Evolutionary conservation across 2,888 invertebrate species (phyloP).

Genomic region (Epirrita christyi): DNA sequence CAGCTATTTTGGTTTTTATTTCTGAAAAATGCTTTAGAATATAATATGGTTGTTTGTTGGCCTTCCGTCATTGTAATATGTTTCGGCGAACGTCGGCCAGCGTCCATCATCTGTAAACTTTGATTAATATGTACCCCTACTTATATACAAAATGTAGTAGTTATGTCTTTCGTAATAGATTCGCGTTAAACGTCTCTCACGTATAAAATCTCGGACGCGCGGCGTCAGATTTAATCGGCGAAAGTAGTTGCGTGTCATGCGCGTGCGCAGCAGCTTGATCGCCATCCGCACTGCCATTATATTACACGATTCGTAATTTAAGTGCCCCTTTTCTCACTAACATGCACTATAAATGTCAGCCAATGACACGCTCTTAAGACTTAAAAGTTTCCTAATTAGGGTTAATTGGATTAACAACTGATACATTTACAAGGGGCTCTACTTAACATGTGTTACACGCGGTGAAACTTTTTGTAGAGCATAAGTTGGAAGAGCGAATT

Average conservation of each 20-base stretch:
- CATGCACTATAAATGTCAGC: conserved; percentile 48
- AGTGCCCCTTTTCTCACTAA: conserved; percentile 48
- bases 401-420: conserved; percentile 29
- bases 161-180: conserved; percentile 57
- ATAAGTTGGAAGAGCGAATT: conserved; percentile 6
- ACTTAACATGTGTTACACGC: conserved; percentile 3
- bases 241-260: conserved; percentile 76
- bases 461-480: conserved; percentile 5
- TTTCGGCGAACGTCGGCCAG: too few species aligned
- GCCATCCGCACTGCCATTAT: conserved; percentile 47
- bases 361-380: conserved; percentile 39
- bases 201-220: conserved; percentile 57
- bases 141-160: conserved; percentile 32
- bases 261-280: conserved; percentile 65
- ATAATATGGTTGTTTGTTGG: neutral
- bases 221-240: conserved; percentile 72
- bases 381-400: conserved; percentile 39
- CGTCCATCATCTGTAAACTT: neutral
- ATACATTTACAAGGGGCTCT: conserved; percentile 3
- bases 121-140: neutral
- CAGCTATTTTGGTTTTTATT: conserved; percentile 2
- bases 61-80: too few species aligned
- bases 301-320: conserved; percentile 44
- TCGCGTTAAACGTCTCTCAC: conserved; percentile 61
- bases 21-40: neutral